Evolutionary conservation across 37 sponge, comb jelly and placozoan genomes (phyloP).

Genomic region (Oscarella lobularis): DNA sequence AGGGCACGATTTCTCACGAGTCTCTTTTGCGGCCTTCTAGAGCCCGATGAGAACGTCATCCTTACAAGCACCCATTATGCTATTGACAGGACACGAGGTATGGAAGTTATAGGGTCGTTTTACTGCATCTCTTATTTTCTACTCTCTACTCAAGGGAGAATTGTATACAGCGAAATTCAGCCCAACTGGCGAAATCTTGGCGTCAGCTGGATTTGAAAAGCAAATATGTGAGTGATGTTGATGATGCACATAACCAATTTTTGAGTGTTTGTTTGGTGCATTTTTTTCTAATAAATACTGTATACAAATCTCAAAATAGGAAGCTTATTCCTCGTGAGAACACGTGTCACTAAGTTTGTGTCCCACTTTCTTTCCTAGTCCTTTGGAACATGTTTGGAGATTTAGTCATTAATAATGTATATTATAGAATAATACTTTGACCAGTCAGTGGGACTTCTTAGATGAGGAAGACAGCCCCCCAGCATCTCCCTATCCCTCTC

Average conservation of each 20-base stretch:
- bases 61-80: constrained; percentile 93
- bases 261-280: neutral
- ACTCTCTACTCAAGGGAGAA: constrained; percentile 33
- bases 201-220: constrained; percentile 84
- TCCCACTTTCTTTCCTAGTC: constrained; percentile 13
- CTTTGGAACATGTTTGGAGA: constrained; percentile 98
- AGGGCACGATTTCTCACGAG: neutral
- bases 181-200: constrained; percentile 77
- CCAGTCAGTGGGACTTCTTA: too few relatives aligned
- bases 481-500: too few relatives aligned
- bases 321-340: neutral
- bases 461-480: too few relatives aligned
- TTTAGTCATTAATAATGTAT: constrained; percentile 96
- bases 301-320: neutral
- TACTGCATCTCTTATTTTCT: neutral
- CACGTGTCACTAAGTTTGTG: too few relatives aligned
- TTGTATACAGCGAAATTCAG: constrained; percentile 60
- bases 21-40: constrained; percentile 27
- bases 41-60: constrained; percentile 78
- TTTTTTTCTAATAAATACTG: too few relatives aligned
- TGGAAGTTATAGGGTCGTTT: neutral
- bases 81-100: constrained; percentile 84
- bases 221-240: constrained; percentile 72
- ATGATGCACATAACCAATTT: too few relatives aligned
- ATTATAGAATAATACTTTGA: too few relatives aligned